Evolutionary conservation across 1,140 invertebrate genomes (phyloP), one percentile per base, ranked within the genome.

Genomic region (Drosophila guanche): DNA sequence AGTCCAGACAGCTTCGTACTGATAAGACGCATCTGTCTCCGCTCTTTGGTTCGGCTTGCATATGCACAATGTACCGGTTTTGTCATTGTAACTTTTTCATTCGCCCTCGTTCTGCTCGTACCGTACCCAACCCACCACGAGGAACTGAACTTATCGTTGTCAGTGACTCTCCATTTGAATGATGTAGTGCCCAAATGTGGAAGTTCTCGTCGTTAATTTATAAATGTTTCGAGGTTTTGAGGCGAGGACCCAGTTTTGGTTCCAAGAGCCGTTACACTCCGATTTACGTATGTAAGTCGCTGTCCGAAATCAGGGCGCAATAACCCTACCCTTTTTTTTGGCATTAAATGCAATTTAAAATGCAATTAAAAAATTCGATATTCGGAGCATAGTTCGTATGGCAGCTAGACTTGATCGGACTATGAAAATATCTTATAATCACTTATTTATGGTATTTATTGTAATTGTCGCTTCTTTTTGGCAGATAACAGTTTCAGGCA

Each of bases 241-340:
- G 53, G 25, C 20, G 27, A 37, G 27, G 27, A 37, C 27, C 41
- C 47, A 50, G 48, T 53, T 65, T 53, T 27, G 16, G 16, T 5
- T 7, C 22, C 12, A 40, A 25, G 14, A 51, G 7, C 48, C 48
- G 50, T 52, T 52, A 40, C 50, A 37, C 27, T 46, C 10, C 25
- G 23, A 55, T 68, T 68, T 68, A 33, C 65, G 65, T 68, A 68
- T 67, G 33, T 12, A 4, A 10, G 33, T 12, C 33, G 33, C 12
- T 37, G 10, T 12, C 10, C 10, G 51, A 41, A 63, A 68, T 66
- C 29, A 16, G 33, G 12, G 65, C 48, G 23, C 61, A 68, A 46
- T 67, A 67, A 55, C 62, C 48, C 33, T 23, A 43, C 6, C 14
- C 27, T 22, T 25, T 4, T n/a, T 62, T 14, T 37, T 20, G n/a